Percentiles rank a stretch among this genome's conserved stretches.
phyloP scores from a whole-genome alignment of 2,888 invertebrate species.

The Quadroppia sp. region DNA sequence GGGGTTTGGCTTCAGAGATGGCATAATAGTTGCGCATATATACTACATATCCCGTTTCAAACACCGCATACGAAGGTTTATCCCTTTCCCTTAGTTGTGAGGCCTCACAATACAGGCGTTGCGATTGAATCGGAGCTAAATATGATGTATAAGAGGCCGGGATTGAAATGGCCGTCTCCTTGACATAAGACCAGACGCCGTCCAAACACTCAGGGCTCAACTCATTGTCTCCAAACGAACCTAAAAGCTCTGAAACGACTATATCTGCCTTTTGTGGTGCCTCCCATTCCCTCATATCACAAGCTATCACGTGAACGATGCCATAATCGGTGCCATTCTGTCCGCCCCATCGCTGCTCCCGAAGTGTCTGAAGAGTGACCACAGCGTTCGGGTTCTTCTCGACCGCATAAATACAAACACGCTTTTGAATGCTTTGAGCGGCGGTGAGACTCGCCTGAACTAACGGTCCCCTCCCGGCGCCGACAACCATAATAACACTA shows the following conservation, averaged over 20 bases:
- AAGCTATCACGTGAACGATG: conserved; percentile 69
- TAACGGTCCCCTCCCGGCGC: conserved; percentile 91
- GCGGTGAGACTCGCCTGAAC: conserved; percentile 85
- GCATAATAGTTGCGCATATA: conserved; percentile 78
- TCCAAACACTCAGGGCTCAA: conserved; percentile 96
- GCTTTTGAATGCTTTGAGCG: conserved; percentile 63
- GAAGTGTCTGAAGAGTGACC: conserved; percentile 59
- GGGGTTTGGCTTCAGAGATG: conserved; percentile 66
- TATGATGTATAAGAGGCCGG: conserved; percentile 84
- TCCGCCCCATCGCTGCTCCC: conserved; percentile 32
- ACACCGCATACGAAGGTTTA: conserved; percentile 54
- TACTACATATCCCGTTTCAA: conserved; percentile 88
- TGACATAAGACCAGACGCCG: conserved; percentile 80
- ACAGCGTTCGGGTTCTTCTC: conserved; percentile 98
- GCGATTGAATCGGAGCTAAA: conserved; percentile 85
- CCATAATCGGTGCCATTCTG: conserved; percentile 46
- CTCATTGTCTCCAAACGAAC: conserved; percentile 98
- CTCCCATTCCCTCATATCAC: conserved; percentile 78
- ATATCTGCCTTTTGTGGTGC: conserved; percentile 87
- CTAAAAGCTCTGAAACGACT: conserved; percentile 89
- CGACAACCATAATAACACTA: conserved; percentile 74
- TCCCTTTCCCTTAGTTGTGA: conserved; percentile 46
- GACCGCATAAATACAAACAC: conserved; percentile 82
- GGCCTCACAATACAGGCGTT: conserved; percentile 77
- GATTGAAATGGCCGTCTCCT: conserved; percentile 81